Base-by-base conservation (phyloP, 1,140 invertebrate genomes). In the Atta cephalotes region DNA sequence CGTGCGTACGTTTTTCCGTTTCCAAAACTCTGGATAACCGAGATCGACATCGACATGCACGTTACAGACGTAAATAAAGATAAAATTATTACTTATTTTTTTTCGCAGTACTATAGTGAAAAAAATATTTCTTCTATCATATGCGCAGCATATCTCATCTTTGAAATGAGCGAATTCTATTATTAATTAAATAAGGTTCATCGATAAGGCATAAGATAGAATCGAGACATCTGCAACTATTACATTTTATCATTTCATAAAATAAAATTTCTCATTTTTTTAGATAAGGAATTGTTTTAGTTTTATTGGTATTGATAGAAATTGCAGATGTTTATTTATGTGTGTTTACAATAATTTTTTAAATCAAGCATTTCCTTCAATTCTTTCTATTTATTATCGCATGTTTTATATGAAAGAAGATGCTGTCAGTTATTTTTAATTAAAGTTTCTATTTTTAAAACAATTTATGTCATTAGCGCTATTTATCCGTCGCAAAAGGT, bases 391-490 rank as follows among this genome's bases (percentile, higher is more conserved):
- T 21, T 21, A 16, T 58, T 21, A 2, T 2, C 63, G 25, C 9
- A 6, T 45, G 9, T 39, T 31, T 76, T 14, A 21, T 14, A 14
- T 62, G 9, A 45, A 62, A n/a, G 28, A 16, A 60, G 1, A 7
- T 12, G 14, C 31, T 25, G 16, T 77, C 35, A n/a, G 6, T 62
- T 45, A 45, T 7, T 62, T 77, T 39, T 28, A 77, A 45, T 25
- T 62, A 7, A 39, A 0, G n/a, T 76, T 62, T 77, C 21, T 77
- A 78, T 63, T 78, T 45, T 78, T 25, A 16, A 25, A 45, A 62
- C 45, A 77, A 45, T 53, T 77, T 62, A 16, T 77, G 58, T 78
- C 16, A 63, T 78, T 45, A 45, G 6, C 25, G 31, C 35, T 63
- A 18, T 78, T 49, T 62, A 62, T 1, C 12, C 56, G 12, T 12